Percentiles rank a stretch among this genome's conserved stretches.
Evolutionary conservation across 2,113 vertebrate genomes (phyloP).

Genomic region (Lanius collurio): DNA sequence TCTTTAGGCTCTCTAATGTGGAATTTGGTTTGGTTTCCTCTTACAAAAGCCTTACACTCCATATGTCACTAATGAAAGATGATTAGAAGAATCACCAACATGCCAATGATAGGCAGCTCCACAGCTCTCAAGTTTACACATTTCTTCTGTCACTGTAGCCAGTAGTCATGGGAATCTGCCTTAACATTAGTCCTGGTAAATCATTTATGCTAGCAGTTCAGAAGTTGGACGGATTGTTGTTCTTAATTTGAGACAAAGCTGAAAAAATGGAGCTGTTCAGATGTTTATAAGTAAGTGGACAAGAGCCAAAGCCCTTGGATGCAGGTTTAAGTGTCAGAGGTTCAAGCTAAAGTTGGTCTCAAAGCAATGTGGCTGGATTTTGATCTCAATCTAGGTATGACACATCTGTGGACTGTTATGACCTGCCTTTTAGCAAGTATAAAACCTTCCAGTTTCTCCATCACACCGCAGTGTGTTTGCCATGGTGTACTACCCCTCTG

Average conservation of each 20-base stretch:
- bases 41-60: not conserved
- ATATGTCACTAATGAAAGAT: not conserved
- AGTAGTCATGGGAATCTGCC: not conserved
- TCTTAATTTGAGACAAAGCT: not conserved
- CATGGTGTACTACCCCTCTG: not conserved
- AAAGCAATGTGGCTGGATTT: not conserved
- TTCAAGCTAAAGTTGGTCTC: not conserved
- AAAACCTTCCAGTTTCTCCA: not conserved
- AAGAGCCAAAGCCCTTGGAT: not conserved
- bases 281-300: not conserved
- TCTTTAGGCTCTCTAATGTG: not conserved
- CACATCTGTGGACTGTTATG: not conserved
- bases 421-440: not conserved
- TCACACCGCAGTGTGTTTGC: fast-evolving
- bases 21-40: not conserved
- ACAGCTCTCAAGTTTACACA: not conserved
- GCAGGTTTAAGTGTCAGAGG: not conserved
- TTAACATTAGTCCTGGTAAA: not conserved
- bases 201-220: not conserved
- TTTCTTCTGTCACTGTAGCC: not conserved
- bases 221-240: not conserved
- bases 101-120: not conserved
- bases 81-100: not conserved
- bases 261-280: not conserved
- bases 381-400: not conserved